Evolutionary conservation across 2,797 vertebrate genomes (phyloP).

Genomic region (Yasuhikotakia modesta): DNA sequence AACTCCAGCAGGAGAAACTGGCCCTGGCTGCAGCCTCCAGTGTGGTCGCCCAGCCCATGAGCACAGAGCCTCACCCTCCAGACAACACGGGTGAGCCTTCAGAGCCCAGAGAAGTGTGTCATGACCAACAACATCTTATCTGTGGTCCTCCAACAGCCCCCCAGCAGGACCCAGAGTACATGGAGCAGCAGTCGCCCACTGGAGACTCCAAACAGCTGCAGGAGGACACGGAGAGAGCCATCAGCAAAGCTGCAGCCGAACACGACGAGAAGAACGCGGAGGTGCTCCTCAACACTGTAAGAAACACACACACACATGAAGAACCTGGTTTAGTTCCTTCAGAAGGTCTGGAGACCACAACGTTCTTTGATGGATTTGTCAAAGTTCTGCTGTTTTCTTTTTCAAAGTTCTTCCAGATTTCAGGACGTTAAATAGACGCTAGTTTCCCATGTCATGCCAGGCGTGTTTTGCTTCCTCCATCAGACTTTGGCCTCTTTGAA

Average conservation of each 20-base stretch:
- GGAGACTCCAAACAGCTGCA: slow-evolving; percentile 89
- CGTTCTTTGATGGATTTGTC: not conserved
- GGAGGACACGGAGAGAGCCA: slow-evolving; percentile 90
- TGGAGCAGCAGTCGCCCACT: slow-evolving; percentile 91
- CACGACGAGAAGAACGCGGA: slow-evolving; percentile 89
- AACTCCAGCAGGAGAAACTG: slow-evolving; percentile 90
- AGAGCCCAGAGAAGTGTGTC: not conserved
- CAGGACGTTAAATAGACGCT: not conserved
- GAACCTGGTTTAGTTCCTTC: not conserved
- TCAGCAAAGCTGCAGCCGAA: slow-evolving; percentile 86
- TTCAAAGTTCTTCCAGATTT: too few species aligned
- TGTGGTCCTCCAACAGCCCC: slow-evolving; percentile 69
- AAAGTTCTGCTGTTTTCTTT: not conserved
- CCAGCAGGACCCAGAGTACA: slow-evolving; percentile 90
- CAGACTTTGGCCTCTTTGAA: not conserved
- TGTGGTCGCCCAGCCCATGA: slow-evolving; percentile 75
- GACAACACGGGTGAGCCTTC: slow-evolving; percentile 72
- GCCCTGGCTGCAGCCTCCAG: slow-evolving; percentile 74
- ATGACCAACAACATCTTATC: not conserved
- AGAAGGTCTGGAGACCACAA: not conserved
- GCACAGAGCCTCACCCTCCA: slow-evolving; percentile 70
- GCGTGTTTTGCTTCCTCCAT: slow-evolving; percentile 8
- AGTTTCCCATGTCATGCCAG: not conserved
- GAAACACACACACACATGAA: slow-evolving; percentile 54
- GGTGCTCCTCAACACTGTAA: slow-evolving; percentile 86